Conservation (phyloP, 2,113 vertebrate genomes). For the Cyprinus carpio region DNA sequence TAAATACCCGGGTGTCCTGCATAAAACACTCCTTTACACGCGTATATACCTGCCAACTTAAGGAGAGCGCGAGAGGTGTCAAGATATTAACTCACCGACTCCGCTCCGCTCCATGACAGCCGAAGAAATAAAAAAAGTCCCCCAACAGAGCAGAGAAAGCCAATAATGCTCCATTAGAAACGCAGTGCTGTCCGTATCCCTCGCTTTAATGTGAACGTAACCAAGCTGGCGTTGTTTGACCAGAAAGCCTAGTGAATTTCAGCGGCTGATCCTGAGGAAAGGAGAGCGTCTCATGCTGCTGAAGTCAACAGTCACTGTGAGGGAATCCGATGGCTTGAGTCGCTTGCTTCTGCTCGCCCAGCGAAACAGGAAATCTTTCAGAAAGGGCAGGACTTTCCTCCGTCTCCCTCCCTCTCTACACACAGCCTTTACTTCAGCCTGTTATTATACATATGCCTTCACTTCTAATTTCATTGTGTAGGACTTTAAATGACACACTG, state of each 20-base stretch:
- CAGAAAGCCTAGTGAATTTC: conserved; percentile 11
- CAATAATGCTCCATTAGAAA: conserved; percentile 48
- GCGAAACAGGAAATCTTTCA: conserved; percentile 63
- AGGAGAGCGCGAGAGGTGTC: conserved; percentile 5
- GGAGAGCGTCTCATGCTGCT: conserved; percentile 31
- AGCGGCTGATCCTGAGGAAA: not conserved
- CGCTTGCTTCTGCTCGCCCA: conserved; percentile 41
- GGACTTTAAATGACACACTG: conserved; percentile 56
- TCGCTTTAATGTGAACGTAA: conserved; percentile 39
- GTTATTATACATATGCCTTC: conserved; percentile 54
- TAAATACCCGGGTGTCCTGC: not conserved
- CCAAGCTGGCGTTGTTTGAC: not conserved
- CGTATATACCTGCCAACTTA: not conserved
- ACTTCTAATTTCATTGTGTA: conserved; percentile 55
- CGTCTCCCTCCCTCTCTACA: conserved; percentile 45
- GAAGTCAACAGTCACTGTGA: not conserved
- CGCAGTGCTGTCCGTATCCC: not conserved
- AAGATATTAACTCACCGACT: conserved; percentile 49
- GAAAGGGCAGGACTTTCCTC: conserved; percentile 61
- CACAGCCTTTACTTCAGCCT: conserved; percentile 48
- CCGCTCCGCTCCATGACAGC: conserved; percentile 20
- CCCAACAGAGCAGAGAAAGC: conserved; percentile 43
- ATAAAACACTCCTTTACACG: not conserved
- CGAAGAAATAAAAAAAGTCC: conserved; percentile 39
- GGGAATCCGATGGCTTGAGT: conserved; percentile 43